Evolutionary conservation across 2,888 invertebrate genomes (phyloP).

Genomic region (Halocaridina rubra): DNA sequence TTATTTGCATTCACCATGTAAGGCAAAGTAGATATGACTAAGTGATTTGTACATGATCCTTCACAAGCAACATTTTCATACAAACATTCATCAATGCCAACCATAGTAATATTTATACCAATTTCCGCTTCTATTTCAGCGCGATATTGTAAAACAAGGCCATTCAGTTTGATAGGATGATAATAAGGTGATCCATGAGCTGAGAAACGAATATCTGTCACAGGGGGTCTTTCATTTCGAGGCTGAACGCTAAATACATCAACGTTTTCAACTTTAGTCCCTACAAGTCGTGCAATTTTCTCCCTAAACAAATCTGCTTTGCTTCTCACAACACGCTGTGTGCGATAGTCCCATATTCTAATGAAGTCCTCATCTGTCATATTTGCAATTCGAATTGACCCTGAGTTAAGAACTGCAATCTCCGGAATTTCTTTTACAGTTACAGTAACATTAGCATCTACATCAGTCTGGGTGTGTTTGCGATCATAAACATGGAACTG

Average conservation of each 20-base stretch:
- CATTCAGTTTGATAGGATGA: slow-evolving; percentile 92
- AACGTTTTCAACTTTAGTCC: slow-evolving; percentile 88
- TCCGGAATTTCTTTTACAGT: slow-evolving; percentile 94
- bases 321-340: slow-evolving; percentile 84
- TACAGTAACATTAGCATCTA: slow-evolving; percentile 92
- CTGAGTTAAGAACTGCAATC: slow-evolving; percentile 94
- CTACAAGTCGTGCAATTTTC: slow-evolving; percentile 79
- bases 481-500: slow-evolving; percentile 86
- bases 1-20: slow-evolving; percentile 98
- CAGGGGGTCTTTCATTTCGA: slow-evolving; percentile 80
- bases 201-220: slow-evolving; percentile 90
- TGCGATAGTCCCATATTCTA: slow-evolving; percentile 90
- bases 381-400: slow-evolving; percentile 91
- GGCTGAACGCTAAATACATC: slow-evolving; percentile 96
- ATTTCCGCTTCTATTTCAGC: slow-evolving; percentile 85
- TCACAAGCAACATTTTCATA: slow-evolving; percentile 96
- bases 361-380: slow-evolving; percentile 97
- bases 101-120: slow-evolving; percentile 97
- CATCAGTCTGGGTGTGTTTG: slow-evolving; percentile 93
- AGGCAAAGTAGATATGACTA: slow-evolving; percentile 88
- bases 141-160: slow-evolving; percentile 78
- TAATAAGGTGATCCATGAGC: slow-evolving; percentile 97
- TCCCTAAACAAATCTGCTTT: slow-evolving; percentile 90
- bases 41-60: slow-evolving; percentile 93
- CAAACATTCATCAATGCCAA: slow-evolving; percentile 95